Evolutionary conservation across 2,113 vertebrate genomes (phyloP).

Genomic region (Semnopithecus entellus): DNA sequence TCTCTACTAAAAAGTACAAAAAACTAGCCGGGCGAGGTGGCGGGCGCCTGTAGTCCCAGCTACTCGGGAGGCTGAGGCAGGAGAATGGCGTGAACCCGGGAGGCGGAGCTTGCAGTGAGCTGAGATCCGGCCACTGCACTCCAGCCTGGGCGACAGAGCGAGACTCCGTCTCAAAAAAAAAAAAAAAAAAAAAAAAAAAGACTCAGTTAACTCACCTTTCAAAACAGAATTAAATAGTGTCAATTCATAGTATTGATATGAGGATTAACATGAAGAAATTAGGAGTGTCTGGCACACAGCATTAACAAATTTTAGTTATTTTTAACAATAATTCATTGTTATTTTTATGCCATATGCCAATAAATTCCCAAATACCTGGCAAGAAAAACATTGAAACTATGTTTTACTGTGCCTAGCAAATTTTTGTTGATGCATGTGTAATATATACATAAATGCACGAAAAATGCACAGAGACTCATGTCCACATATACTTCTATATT

Average conservation of each 20-base stretch:
- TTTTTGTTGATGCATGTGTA: not conserved
- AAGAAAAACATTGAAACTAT: not conserved
- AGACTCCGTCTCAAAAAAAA: no score
- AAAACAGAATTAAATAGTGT: not conserved
- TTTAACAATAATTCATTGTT: not conserved
- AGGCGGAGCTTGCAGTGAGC: no score
- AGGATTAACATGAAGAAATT: not conserved
- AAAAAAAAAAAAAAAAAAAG: no score
- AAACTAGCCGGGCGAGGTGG: no score
- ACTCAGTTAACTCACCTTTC: no score
- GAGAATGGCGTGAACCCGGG: no score
- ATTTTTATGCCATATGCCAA: not conserved
- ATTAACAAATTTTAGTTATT: not conserved
- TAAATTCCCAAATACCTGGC: not conserved
- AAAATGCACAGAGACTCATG: not conserved
- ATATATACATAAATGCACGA: not conserved
- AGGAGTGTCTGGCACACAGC: not conserved
- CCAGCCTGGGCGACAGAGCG: no score
- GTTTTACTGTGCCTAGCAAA: not conserved
- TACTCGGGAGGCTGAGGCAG: no score
- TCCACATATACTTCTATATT: not conserved
- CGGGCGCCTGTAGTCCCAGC: no score
- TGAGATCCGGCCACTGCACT: no score
- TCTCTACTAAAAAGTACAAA: no score
- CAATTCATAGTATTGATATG: not conserved